Percentiles rank a stretch among this genome's conserved stretches.
Conservation (phyloP, 2,113 vertebrate genomes). For the Colistium nudipinnis region DNA sequence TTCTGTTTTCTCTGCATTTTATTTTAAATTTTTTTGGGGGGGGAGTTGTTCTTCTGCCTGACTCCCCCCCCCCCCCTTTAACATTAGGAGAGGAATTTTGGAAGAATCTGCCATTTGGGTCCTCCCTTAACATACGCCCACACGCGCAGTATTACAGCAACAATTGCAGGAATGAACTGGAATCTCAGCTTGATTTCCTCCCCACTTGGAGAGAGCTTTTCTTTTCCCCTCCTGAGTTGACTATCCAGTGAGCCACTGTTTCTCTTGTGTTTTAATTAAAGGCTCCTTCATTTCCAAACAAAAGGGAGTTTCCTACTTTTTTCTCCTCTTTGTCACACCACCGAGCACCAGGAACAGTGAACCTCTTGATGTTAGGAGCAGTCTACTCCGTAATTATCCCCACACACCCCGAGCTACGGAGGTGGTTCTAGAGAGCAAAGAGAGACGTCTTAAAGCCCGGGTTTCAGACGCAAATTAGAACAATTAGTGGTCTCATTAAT, state of each 20-base stretch:
- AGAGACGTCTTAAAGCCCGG: constrained; percentile 66
- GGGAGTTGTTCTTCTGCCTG: too few species aligned
- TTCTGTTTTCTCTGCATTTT: too few species aligned
- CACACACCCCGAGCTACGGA: constrained; percentile 73
- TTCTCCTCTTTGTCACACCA: constrained; percentile 41
- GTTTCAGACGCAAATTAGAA: constrained; percentile 75
- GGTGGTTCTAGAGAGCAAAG: constrained; percentile 60
- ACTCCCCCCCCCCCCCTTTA: too few species aligned
- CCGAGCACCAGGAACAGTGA: constrained; percentile 60
- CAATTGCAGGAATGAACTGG: too few species aligned
- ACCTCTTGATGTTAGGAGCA: constrained; percentile 69
- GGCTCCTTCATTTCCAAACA: constrained; percentile 57
- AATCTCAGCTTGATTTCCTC: too few species aligned
- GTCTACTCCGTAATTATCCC: constrained; percentile 76
- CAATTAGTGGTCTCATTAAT: constrained; percentile 81
- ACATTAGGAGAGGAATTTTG: too few species aligned
- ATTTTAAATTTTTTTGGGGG: too few species aligned
- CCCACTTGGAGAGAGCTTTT: neutral
- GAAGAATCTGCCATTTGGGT: too few species aligned
- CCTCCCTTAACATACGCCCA: too few species aligned
- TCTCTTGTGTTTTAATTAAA: constrained; percentile 71
- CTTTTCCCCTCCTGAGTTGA: neutral
- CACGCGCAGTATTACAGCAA: too few species aligned
- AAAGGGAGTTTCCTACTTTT: constrained; percentile 64
- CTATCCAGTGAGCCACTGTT: neutral